These are phyloP conservation scores for Aphyosemion australe DNA, from an alignment of 2,113 vertebrate genomes.

Conservation along the genomic window DNA sequence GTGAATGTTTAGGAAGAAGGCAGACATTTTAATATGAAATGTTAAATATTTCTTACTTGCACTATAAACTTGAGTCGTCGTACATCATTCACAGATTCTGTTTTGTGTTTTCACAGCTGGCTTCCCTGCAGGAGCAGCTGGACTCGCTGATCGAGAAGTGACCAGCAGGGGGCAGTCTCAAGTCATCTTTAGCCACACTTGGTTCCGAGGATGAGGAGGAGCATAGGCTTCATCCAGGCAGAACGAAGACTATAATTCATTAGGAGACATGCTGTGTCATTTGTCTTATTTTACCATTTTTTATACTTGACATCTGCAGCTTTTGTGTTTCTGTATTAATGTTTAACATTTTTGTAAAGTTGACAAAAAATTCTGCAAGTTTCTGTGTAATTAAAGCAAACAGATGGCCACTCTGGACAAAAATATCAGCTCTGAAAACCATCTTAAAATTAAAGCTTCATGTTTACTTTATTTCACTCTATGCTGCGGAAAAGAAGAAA, in stretches of 20 bases:
- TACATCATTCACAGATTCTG: conserved; percentile 60
- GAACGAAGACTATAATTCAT: conserved; percentile 20
- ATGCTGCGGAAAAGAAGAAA: no score
- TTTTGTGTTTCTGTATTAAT: conserved; percentile 15
- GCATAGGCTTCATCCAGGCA: conserved; percentile 24
- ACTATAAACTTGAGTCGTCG: conserved; percentile 59
- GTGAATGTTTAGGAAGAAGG: conserved; percentile 50
- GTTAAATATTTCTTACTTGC: conserved; percentile 73
- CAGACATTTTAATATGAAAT: conserved; percentile 46
- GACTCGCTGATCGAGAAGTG: conserved; percentile 94
- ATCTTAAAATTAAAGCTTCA: no score
- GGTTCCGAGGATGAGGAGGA: conserved; percentile 1
- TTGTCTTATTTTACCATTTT: conserved; percentile 34
- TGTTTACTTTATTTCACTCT: no score
- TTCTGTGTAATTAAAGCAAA: no score
- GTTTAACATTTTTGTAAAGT: conserved; percentile 9
- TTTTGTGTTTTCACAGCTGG: conserved; percentile 81
- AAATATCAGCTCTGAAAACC: background rate
- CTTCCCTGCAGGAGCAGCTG: conserved; percentile 94
- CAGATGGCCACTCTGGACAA: no score
- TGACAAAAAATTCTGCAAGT: conserved; percentile 2
- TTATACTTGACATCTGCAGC: background rate
- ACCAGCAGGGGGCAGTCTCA: conserved; percentile 75
- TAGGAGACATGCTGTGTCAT: conserved; percentile 49
- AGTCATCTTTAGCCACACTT: conserved; percentile 17